Evolutionary conservation across 2,113 vertebrate species (phyloP).

Genomic region (Pollimyrus isidori): DNA sequence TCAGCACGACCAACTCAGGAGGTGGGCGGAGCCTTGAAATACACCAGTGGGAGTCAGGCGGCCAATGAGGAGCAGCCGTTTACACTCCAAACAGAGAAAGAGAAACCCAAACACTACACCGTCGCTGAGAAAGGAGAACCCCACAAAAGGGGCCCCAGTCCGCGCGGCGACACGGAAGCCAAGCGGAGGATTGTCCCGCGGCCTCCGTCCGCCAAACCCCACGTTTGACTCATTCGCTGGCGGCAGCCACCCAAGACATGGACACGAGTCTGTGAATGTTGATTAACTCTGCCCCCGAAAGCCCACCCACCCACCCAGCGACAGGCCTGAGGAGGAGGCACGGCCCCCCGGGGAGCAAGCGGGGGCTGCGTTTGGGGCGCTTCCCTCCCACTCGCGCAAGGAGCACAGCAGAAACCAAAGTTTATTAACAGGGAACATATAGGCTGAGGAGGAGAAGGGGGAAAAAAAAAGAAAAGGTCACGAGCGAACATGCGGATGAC

Average conservation of each 20-base stretch:
- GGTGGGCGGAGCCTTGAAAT: not conserved
- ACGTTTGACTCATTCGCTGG: not conserved
- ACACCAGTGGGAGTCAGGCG: not conserved
- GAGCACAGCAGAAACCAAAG: not conserved
- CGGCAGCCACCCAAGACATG: not conserved
- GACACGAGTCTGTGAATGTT: not conserved
- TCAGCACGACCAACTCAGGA: no score
- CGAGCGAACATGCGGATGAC: no score
- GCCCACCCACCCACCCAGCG: not conserved
- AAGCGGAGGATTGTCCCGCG: not conserved
- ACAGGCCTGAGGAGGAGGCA: not conserved
- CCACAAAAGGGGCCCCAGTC: not conserved
- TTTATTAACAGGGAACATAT: not conserved
- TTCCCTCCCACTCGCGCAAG: not conserved
- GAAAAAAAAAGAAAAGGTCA: not conserved
- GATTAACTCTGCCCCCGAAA: not conserved
- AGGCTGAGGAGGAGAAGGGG: not conserved
- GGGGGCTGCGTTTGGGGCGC: not conserved
- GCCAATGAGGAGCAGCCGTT: not conserved
- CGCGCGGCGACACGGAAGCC: not conserved
- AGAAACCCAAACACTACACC: not conserved
- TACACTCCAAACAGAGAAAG: not conserved
- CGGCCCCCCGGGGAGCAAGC: not conserved
- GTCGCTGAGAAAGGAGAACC: not conserved
- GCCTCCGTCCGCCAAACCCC: no score